Percentiles rank a stretch among this genome's conserved stretches.
Evolutionary conservation across 2,888 invertebrate genomes (phyloP).

Genomic region (Hololepta plana): DNA sequence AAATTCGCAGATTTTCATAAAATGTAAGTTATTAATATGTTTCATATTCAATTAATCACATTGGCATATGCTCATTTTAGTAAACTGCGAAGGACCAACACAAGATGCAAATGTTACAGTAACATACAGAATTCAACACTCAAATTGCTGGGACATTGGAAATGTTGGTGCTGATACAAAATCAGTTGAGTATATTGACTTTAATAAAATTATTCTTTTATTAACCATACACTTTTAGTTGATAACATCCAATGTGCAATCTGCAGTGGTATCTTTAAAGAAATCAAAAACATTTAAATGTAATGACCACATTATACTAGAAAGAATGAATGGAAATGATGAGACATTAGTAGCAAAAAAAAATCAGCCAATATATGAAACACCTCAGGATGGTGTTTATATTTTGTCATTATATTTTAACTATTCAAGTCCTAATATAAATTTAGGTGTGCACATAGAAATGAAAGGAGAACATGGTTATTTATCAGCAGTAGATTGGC

Average conservation of each 20-base stretch:
- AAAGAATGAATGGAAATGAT: constrained; percentile 16
- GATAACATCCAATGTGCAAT: no score
- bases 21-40: constrained; percentile 34
- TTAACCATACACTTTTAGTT: no score
- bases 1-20: constrained; percentile 48
- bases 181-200: constrained; percentile 1
- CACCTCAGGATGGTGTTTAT: constrained; percentile 56
- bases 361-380: constrained; percentile 32
- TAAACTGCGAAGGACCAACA: constrained; percentile 13
- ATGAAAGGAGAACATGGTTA: constrained; percentile 65
- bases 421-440: no score
- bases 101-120: no score
- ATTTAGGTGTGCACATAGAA: constrained; percentile 44
- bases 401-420: no score
- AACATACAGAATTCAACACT: no score
- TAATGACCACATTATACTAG: constrained; percentile 21
- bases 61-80: no score
- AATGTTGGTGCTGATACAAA: constrained; percentile 4
- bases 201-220: constrained; percentile 11
- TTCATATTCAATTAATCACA: no score
- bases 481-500: constrained; percentile 79
- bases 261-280: constrained; percentile 16
- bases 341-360: constrained; percentile 13
- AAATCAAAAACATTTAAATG: constrained; percentile 18
- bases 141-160: not conserved